A percentile compares a stretch with the other conserved stretches of the same genome.
Evolutionary conservation across 2,797 vertebrate species (phyloP).

Genomic region (Falco rusticolus): DNA sequence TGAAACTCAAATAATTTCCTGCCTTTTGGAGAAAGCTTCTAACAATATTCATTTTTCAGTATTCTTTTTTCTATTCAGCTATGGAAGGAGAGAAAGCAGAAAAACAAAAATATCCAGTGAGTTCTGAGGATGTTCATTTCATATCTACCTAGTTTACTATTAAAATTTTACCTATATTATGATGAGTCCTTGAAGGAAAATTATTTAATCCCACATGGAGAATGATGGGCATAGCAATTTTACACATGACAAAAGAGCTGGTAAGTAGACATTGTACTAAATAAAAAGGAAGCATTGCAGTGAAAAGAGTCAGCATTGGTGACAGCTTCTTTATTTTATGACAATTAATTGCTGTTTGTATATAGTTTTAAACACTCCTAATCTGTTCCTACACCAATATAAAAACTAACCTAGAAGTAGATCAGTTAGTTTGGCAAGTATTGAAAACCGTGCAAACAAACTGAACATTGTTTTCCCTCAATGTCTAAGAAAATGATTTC

Average conservation of each 20-base stretch:
- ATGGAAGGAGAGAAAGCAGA: not conserved
- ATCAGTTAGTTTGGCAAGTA: not conserved
- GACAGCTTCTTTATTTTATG: not conserved
- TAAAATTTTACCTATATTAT: not conserved
- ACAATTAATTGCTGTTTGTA: not conserved
- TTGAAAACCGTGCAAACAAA: not conserved
- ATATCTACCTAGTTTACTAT: not conserved
- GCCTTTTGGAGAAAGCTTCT: not conserved
- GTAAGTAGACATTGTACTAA: not conserved
- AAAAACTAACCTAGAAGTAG: not conserved
- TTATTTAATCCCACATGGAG: not conserved
- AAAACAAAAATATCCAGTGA: not conserved
- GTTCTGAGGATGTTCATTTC: not conserved
- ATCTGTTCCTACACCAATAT: not conserved
- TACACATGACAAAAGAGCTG: not conserved
- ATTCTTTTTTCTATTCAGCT: not conserved
- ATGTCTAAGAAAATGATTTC: not conserved
- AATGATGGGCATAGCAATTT: not conserved
- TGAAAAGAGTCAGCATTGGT: not conserved
- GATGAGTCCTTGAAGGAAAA: not conserved
- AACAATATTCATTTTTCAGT: not conserved
- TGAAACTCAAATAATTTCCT: not conserved
- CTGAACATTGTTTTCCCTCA: not conserved
- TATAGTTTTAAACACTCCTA: not conserved
- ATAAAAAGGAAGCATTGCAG: not conserved